Percentiles rank a stretch among this genome's conserved stretches.
Conservation (phyloP, 2,113 vertebrate genomes). For the Nannospalax galili region DNA sequence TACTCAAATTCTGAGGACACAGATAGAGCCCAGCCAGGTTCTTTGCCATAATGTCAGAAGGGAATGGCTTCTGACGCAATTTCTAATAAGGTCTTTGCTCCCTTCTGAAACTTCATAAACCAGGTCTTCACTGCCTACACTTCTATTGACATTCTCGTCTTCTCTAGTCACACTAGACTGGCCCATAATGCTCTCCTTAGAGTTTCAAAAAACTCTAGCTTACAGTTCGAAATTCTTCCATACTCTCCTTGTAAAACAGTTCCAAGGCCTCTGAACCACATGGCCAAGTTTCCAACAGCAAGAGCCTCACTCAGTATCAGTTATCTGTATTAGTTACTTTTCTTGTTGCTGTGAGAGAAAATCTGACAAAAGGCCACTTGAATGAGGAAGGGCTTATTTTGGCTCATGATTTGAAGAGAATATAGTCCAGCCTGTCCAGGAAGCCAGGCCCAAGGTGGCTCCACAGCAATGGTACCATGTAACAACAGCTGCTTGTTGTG, state of each 20-base stretch:
- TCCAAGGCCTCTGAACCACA: background rate
- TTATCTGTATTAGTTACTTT: background rate
- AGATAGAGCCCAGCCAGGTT: background rate
- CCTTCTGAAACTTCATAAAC: background rate
- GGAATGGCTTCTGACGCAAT: background rate
- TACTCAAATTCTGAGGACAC: background rate
- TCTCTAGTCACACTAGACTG: background rate
- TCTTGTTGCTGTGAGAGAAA: background rate
- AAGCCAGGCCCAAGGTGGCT: background rate
- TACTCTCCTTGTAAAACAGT: background rate
- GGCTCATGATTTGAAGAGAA: too few species aligned
- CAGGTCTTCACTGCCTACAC: background rate
- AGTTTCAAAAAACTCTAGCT: background rate
- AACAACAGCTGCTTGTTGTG: background rate
- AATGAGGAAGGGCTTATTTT: background rate
- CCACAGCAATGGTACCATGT: background rate
- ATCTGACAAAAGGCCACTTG: background rate
- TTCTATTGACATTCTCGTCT: background rate
- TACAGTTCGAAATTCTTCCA: background rate
- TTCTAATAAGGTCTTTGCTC: background rate
- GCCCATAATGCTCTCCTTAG: background rate
- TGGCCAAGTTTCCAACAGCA: background rate
- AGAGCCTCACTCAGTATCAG: background rate
- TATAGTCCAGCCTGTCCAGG: too few species aligned
- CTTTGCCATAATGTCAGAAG: background rate